Evolutionary conservation across 2,797 vertebrate genomes (phyloP), one percentile per base, ranked within the genome.

Genomic region (Sphenodon punctatus): DNA sequence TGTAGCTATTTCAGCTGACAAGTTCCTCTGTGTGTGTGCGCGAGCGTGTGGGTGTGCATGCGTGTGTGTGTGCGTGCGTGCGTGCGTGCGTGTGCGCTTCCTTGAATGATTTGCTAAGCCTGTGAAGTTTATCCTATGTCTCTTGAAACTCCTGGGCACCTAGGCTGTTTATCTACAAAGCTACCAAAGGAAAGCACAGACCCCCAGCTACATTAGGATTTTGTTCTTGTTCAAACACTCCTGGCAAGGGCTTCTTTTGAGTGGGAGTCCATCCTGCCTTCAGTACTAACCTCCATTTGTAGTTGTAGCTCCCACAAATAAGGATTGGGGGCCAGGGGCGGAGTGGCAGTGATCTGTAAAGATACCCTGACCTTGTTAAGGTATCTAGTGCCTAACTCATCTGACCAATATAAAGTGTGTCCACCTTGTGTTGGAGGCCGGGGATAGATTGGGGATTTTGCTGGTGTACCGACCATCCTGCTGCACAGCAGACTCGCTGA

Each of bases 231-330:
- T 56, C 67, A 84, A 87, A 68, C 3, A 67, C 59, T 41, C 10
- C 3, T 34, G n/a, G 42, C 32, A 3, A 38, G 53, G 65, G 22
- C 41, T 43, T 30, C 7, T 51, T 60, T 3, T n/a, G 59, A 30
- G 4, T 69, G 22, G 22, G 41, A 79, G 30, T 67, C 60, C 23
- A 25, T 27, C 27, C 53, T 66, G 20, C 42, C 81, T 67, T 82
- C 69, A 78, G 60, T 76, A 80, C 67, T 72, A 64, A 82, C 85
- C 80, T 90, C 91, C 80, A 71, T 84, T 85, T 64, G 27, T 56
- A 76, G 70, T 79, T 79, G 34, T 42, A n/a, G n/a, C n/a, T n/a
- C n/a, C n/a, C n/a, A n/a, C n/a, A n/a, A n/a, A n/a, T n/a, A n/a
- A n/a, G n/a, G n/a, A n/a, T n/a, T n/a, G n/a, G n/a, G n/a, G n/a